Percentiles rank a stretch among this genome's conserved stretches.
Conservation (phyloP, 92 coral and sea anemone species). For the Epizoanthus stellaris region DNA sequence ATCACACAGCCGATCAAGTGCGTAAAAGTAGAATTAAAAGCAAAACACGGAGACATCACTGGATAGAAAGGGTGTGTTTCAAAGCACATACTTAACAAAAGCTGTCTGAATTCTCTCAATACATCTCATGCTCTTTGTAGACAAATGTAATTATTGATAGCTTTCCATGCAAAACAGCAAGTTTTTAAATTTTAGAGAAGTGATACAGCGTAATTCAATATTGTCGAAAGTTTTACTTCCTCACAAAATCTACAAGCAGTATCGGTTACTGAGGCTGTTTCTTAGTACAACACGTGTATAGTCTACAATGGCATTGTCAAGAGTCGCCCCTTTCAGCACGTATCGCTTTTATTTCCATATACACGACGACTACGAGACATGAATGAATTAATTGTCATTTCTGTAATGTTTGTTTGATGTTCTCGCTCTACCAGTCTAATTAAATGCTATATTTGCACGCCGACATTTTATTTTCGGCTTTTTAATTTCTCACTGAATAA, state of each 20-base stretch:
- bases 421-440: background rate
- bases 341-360: slow-evolving; percentile 5
- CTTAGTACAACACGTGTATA: slow-evolving; percentile 88
- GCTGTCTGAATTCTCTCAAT: background rate
- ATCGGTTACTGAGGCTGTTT: slow-evolving; percentile 52
- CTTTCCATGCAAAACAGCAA: background rate
- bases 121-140: background rate
- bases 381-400: slow-evolving; percentile 19
- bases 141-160: slow-evolving; percentile 7
- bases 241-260: background rate
- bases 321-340: slow-evolving; percentile 14
- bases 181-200: background rate
- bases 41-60: background rate
- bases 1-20: background rate
- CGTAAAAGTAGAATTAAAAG: background rate
- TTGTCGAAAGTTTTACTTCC: background rate
- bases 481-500: too few species aligned
- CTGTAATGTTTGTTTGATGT: background rate
- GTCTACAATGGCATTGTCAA: slow-evolving; percentile 66
- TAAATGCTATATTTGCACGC: background rate
- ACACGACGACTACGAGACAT: slow-evolving; percentile 13
- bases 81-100: background rate
- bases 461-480: too few species aligned
- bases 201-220: slow-evolving; percentile 11
- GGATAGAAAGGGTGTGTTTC: background rate